Evolutionary conservation across 2,888 invertebrate species (phyloP), one percentile per base, ranked within the genome.

Genomic region (Philereme vetulata): DNA sequence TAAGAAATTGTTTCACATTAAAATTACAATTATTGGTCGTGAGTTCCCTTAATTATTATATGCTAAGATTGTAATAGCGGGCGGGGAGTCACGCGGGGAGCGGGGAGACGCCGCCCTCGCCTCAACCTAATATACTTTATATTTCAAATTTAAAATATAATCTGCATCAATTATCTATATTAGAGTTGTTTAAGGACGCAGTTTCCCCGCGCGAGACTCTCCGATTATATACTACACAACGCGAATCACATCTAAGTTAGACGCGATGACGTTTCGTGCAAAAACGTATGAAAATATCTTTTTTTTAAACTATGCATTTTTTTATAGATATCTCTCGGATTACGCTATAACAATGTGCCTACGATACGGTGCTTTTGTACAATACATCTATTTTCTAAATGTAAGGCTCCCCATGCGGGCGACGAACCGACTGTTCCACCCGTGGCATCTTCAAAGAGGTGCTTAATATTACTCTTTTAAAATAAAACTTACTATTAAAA

Each of bases 11-110:
- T 61, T 57, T 61, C 53, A 60, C 36, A 84, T 86, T 83, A 81
- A 83, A 81, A 86, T 90, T 91, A 91, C 88, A 90, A 84, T 88
- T 91, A 92, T 92, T 92, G 91, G 91, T 92, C 91, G 90, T 90
- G 90, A 88, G 86, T 88, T 90, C 87, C 51, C 65, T 69, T 67
- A 69, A 53, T 62, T 78, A 80, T 79, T 80, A 79, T 81, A 84
- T 84, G 86, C 88, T 86, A 88, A 84, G 74, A 75, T 81, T 80
- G 80, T 80, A 74, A 79, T 78, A 83, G 88, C 84, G 78, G 81
- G 75, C 74, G 62, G 70, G 61, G 74, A 76, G 72, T 54, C 80
- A 43, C 54, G 46, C 43, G 77, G 77, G 78, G 78, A 75, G 46
- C 43, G 77, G 77, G 78, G 78, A 75, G 57, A 67, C 77, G 77